Evolutionary conservation across 2,888 invertebrate species (phyloP), one percentile per base, ranked within the genome.

Genomic region (Caenorhabditis plicata): DNA sequence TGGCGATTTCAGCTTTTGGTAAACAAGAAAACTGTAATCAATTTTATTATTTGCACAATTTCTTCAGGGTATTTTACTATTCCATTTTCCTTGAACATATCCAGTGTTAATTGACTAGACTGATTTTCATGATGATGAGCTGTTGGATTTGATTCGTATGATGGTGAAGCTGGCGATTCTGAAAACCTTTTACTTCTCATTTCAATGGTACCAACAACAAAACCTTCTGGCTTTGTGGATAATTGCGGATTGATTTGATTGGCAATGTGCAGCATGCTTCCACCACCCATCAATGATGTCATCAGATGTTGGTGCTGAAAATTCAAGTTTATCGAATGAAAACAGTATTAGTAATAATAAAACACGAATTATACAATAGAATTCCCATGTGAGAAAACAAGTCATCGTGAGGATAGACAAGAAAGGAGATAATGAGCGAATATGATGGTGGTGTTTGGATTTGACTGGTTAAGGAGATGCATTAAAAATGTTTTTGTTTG

Each of bases 1-100:
- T 40, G 11, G 54, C 54, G 23, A 48, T 40, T n/a, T 48, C 54
- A 3, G 48, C 29, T n/a, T 43, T 43, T 19, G 43, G 43, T 17
- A n/a, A n/a, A n/a, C n/a, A n/a, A n/a, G n/a, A n/a, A n/a, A n/a
- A n/a, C n/a, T n/a, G n/a, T n/a, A n/a, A 29, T 9, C 11, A 29
- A 29, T 29, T n/a, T 5, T 33, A 9, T 5, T 9, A n/a, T n/a
- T 33, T n/a, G 9, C n/a, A 9, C 33, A 33, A n/a, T 11, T 29
- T 29, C 33, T n/a, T 9, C 5, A 15, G 5, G 8, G 7, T 33
- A 5, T 33, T 9, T 9, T n/a, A 36, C 36, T 8, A 42, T 11
- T 29, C 42, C 42, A 2, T 20, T 23, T 19, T 42, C 17, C 13
- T 42, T 27, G 31, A 42, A 31, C 42, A 42, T 29, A 7, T 42